Conservation (phyloP, 2,888 invertebrate species). For the Thumatha senex region DNA sequence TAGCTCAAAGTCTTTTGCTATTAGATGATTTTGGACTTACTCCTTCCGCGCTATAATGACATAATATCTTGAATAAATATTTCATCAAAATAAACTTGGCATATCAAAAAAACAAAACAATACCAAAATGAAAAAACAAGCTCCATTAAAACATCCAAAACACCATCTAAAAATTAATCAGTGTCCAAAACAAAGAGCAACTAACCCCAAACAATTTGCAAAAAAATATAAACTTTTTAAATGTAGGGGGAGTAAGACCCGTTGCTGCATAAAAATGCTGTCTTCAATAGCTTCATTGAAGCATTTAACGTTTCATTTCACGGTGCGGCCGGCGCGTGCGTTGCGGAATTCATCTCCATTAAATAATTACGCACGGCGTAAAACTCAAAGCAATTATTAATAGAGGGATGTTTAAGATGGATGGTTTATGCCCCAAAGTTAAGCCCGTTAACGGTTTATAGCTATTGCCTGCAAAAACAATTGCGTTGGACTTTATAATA, state of each 20-base stretch:
- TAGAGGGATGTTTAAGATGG: slow-evolving; percentile 38
- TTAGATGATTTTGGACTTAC: no score
- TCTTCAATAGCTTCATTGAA: slow-evolving; percentile 51
- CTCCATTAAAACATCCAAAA: slow-evolving; percentile 37
- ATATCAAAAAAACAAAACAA: neutral
- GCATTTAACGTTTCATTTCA: slow-evolving; percentile 75
- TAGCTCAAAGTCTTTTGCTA: no score
- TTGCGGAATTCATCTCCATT: slow-evolving; percentile 73
- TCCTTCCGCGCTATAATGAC: no score
- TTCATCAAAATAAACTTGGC: no score
- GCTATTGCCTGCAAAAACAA: slow-evolving; percentile 3
- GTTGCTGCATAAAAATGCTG: slow-evolving; percentile 46
- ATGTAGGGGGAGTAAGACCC: slow-evolving; percentile 29
- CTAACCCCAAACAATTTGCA: slow-evolving; percentile 19
- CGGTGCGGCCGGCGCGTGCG: slow-evolving; percentile 56
- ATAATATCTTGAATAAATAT: no score
- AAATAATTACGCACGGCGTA: slow-evolving; percentile 63
- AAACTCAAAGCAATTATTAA: slow-evolving; percentile 40
- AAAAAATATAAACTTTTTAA: slow-evolving; percentile 22
- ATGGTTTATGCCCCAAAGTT: slow-evolving; percentile 25
- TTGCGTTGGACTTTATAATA: neutral
- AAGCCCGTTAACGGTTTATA: slow-evolving; percentile 24
- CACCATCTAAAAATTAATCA: slow-evolving; percentile 35
- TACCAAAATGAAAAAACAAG: slow-evolving; percentile 24
- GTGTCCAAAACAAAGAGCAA: slow-evolving; percentile 20